Percentiles rank a stretch among this genome's conserved stretches.
Evolutionary conservation across 2,797 vertebrate species (phyloP).

Genomic region (Poecilia velifera): DNA sequence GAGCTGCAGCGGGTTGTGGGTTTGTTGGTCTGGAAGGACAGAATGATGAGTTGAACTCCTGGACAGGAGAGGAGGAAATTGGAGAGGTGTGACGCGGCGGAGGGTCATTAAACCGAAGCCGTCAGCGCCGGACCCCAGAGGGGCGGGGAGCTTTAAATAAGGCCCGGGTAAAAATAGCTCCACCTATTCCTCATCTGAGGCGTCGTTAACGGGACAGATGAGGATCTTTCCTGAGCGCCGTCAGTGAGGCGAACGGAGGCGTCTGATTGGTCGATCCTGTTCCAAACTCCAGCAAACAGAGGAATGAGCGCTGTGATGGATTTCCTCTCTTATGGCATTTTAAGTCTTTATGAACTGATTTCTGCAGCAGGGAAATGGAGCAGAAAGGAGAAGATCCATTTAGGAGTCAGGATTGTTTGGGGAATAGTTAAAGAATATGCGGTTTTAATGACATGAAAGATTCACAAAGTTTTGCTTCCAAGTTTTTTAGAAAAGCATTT

Average conservation of each 20-base stretch:
- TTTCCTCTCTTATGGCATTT: constrained; percentile 11
- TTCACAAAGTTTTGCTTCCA: neutral
- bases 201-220: constrained; percentile 73
- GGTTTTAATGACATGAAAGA: constrained; percentile 43
- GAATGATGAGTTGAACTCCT: constrained; percentile 31
- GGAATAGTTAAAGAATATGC: constrained; percentile 40
- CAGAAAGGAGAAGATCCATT: constrained; percentile 47
- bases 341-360: constrained; percentile 24
- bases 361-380: constrained; percentile 50
- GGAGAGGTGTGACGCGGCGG: constrained; percentile 62
- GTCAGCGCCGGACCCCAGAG: constrained; percentile 67
- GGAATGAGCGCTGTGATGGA: constrained; percentile 25
- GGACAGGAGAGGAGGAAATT: constrained; percentile 36
- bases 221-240: constrained; percentile 62
- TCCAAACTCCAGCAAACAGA: neutral
- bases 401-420: constrained; percentile 23
- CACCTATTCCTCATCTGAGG: constrained; percentile 78
- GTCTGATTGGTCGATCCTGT: constrained; percentile 2
- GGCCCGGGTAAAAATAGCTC: constrained; percentile 76
- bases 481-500: neutral
- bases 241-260: neutral
- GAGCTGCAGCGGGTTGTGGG: neutral
- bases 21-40: constrained; percentile 6
- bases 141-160: constrained; percentile 72
- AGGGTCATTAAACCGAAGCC: constrained; percentile 79